phyloP scores from a whole-genome alignment of 2,888 invertebrate species.

The Biston stratarius region DNA sequence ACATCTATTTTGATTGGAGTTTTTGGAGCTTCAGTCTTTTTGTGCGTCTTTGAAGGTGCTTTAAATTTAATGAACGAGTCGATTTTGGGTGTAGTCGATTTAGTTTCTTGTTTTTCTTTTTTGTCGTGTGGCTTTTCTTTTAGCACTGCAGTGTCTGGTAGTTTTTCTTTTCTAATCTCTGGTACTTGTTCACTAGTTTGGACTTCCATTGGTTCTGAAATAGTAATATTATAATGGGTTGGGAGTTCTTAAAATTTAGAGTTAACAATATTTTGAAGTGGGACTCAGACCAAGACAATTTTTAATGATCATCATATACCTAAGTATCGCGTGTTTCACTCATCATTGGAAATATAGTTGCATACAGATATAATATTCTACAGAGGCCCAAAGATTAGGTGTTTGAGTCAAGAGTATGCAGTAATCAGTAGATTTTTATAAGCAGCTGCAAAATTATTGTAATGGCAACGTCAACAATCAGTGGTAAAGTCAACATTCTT shows the following conservation, averaged over 20 bases:
- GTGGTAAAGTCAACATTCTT: no score
- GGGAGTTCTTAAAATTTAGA: neutral
- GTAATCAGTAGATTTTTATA: no score
- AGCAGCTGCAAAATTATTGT: no score
- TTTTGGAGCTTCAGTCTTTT: conserved; percentile 59
- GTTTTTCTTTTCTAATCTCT: conserved; percentile 44
- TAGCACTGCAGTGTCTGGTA: conserved; percentile 35
- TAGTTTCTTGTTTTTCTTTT: conserved; percentile 47
- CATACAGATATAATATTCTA: no score
- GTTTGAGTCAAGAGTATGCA: no score
- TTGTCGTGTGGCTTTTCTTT: conserved; percentile 27
- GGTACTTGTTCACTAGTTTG: conserved; percentile 51
- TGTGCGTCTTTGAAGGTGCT: conserved; percentile 68
- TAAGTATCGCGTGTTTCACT: neutral
- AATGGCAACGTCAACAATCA: no score
- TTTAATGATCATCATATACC: neutral
- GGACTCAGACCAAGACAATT: conserved; percentile 19
- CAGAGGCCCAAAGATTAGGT: no score
- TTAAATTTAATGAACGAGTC: conserved; percentile 77
- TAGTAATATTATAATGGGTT: neutral
- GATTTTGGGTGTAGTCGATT: conserved; percentile 60
- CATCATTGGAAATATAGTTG: neutral
- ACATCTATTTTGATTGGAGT: conserved; percentile 77
- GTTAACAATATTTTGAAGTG: neutral
- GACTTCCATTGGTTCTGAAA: conserved; percentile 66